Base-by-base conservation (phyloP, 2,113 vertebrate species). In the Ailuropoda melanoleuca region DNA sequence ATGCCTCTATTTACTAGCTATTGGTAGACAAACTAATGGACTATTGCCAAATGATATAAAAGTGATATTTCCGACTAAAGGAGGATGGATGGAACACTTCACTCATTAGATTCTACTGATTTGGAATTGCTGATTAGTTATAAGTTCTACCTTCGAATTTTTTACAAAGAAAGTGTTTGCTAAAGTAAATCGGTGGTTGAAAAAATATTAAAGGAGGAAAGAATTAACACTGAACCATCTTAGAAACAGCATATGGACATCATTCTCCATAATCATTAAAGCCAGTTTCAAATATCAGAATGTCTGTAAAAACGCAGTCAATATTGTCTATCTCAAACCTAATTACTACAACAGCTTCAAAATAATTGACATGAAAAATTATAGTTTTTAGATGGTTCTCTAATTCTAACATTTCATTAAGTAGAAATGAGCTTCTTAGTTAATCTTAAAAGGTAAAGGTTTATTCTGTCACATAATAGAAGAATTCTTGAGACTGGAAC, bases 41-140 rank as follows among this genome's bases (percentile, higher is more conserved):
- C 21, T 90, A 55, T 29, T 90, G 68, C 13, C 37, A 48, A 29
- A 75, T 58, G 58, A 90, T 74, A 66, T 66, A 17, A 85, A 90
- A 90, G 24, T 39, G 12, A 9, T 26, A 23, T 19, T 94, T 50
- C 39, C 53, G 11, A 97, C 14, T 77, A 58, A 89, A 60, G 39
- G 29, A 39, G 12, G 46, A 88, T 34, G 21, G 13, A 55, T 46
- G 74, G 81, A 97, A 80, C 4, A n/a, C 50, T 50, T 96, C 70
- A 60, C 78, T 78, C 34, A 84, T 94, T 93, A 90, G 50, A 81
- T 43, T 95, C 31, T 48, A 90, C n/a, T 91, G 56, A 50, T 75
- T 86, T 60, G 9, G 56, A 81, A 90, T 53, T 77, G 37, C 19
- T 81, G 23, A 62, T 19, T 43, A 72, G 43, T 56, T 68, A 64